Conservation (phyloP, 2,888 invertebrate species). For the Eumerus sabulonum region DNA sequence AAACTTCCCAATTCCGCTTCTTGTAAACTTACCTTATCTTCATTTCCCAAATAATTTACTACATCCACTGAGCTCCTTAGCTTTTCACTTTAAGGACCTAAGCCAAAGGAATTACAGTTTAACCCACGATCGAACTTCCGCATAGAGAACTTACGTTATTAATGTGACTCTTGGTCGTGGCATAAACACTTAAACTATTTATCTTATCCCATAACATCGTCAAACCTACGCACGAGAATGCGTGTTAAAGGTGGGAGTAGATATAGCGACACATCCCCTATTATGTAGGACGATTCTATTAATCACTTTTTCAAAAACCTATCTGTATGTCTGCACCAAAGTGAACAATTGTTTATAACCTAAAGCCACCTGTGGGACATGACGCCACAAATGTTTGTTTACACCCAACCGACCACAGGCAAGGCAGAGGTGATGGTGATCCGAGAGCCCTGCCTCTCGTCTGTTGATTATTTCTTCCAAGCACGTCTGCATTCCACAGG, state of each 20-base stretch:
- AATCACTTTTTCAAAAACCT: constrained; percentile 15
- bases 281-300: too few relatives aligned
- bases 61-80: too few relatives aligned
- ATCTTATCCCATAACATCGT: constrained; percentile 41
- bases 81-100: constrained; percentile 18
- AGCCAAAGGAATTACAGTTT: constrained; percentile 42
- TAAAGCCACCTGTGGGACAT: constrained; percentile 21
- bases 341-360: constrained; percentile 44
- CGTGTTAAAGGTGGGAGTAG: too few relatives aligned
- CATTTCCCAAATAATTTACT: too few relatives aligned
- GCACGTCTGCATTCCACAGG: constrained; percentile 9
- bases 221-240: too few relatives aligned
- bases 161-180: constrained; percentile 38
- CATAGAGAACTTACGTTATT: constrained; percentile 59
- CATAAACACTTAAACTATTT: background rate
- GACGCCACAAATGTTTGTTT: constrained; percentile 42
- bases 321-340: background rate
- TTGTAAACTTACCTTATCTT: too few relatives aligned
- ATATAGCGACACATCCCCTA: too few relatives aligned
- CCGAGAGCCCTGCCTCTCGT: constrained; percentile 2
- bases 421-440: constrained; percentile 19
- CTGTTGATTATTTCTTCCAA: constrained; percentile 36
- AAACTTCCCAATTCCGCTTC: too few relatives aligned
- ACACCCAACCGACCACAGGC: constrained; percentile 29
- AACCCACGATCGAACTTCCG: constrained; percentile 39